These are phyloP conservation scores for Heliothis peltigera DNA, from an alignment of 2,888 invertebrate genomes.

Conservation along the genomic window DNA sequence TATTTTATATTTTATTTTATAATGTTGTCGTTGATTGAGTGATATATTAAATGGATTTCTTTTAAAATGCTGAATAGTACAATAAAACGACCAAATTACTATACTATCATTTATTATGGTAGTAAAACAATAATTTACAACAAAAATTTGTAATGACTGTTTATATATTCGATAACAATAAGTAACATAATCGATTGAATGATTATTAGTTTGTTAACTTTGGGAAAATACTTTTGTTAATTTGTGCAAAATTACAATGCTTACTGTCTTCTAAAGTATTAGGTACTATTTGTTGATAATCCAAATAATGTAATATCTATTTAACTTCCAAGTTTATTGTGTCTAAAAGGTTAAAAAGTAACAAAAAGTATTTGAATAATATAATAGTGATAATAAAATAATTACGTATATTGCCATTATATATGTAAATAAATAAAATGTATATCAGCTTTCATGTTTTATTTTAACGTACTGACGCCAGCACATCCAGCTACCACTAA, in stretches of 20 bases:
- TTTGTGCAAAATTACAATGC: conserved; percentile 52
- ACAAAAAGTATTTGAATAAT: conserved; percentile 66
- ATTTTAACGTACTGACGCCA: conserved; percentile 60
- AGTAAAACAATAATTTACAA: conserved; percentile 61
- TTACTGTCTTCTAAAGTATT: conserved; percentile 60
- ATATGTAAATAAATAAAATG: conserved; percentile 83
- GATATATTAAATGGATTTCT: conserved; percentile 14
- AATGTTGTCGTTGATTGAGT: conserved; percentile 14
- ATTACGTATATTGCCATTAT: conserved; percentile 72
- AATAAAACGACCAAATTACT: conserved; percentile 83
- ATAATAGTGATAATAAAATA: conserved; percentile 69
- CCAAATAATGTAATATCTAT: conserved; percentile 51
- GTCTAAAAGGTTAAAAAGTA: conserved; percentile 67
- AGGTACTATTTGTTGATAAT: conserved; percentile 38
- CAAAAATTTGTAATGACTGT: conserved; percentile 68
- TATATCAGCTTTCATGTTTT: conserved; percentile 78
- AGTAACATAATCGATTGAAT: conserved; percentile 55
- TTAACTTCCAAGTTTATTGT: conserved; percentile 70
- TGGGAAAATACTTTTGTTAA: conserved; percentile 43
- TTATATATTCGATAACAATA: conserved; percentile 63
- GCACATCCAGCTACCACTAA: too few relatives aligned
- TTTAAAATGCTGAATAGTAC: conserved; percentile 77
- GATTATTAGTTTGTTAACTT: conserved; percentile 40
- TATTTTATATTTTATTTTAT: conserved; percentile 13
- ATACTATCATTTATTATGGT: conserved; percentile 60